phyloP scores from a whole-genome alignment of 1,140 invertebrate species.

The Gonatopus flavifemur region DNA sequence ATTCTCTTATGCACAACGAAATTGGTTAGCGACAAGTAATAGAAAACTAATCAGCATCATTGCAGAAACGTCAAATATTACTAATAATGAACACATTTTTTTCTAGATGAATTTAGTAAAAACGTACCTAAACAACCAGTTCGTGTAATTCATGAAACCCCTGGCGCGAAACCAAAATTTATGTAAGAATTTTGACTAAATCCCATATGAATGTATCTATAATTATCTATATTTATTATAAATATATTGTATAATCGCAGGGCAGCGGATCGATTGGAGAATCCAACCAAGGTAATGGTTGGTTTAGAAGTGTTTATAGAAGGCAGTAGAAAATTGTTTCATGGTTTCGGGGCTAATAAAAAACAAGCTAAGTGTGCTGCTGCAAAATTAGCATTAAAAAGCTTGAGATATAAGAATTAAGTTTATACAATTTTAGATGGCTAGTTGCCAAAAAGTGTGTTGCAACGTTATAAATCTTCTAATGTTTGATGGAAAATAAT shows the following conservation, averaged over 20 bases:
- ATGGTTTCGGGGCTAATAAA: conserved; percentile 71
- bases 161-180: conserved; percentile 63
- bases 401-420: conserved; percentile 23
- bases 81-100: no score
- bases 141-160: conserved; percentile 77
- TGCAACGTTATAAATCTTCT: no score
- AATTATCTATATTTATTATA: conserved; percentile 10
- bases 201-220: no score
- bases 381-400: conserved; percentile 72
- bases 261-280: conserved; percentile 32
- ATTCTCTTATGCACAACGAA: background rate
- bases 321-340: conserved; percentile 60
- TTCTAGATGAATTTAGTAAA: conserved; percentile 70
- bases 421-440: no score
- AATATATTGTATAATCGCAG: conserved; percentile 35
- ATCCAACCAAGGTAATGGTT: conserved; percentile 61
- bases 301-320: conserved; percentile 63
- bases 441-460: no score
- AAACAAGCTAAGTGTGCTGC: conserved; percentile 72
- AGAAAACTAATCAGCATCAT: no score
- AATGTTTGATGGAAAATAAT: no score
- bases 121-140: conserved; percentile 90
- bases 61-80: no score
- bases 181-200: no score
- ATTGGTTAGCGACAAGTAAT: no score